Evolutionary conservation across 2,113 vertebrate species (phyloP).

Genomic region (Paedocypris sp.): DNA sequence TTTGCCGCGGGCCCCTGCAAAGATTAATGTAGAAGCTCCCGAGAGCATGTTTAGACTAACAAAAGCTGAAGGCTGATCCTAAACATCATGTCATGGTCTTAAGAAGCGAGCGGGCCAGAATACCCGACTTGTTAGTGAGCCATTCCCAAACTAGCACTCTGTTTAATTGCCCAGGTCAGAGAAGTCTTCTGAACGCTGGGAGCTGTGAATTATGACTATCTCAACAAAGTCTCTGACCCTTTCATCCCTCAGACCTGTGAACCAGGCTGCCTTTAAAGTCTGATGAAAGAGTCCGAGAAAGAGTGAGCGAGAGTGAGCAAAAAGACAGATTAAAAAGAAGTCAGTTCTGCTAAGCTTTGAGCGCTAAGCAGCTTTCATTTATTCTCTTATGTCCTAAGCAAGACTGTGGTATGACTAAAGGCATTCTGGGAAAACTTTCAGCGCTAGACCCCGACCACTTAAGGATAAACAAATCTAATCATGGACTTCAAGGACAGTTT

Average conservation of each 20-base stretch:
- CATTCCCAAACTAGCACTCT: neutral
- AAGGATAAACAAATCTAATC: slow-evolving; percentile 7
- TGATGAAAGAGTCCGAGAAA: slow-evolving; percentile 14
- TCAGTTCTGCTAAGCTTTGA: slow-evolving; percentile 25
- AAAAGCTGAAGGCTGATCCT: slow-evolving; percentile 4
- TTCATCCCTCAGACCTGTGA: slow-evolving; percentile 30
- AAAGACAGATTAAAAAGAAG: slow-evolving; percentile 34
- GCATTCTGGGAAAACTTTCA: slow-evolving; percentile 10
- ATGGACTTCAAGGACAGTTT: slow-evolving; percentile 17
- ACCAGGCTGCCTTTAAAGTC: slow-evolving; percentile 26
- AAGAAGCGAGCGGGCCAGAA: neutral
- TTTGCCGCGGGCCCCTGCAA: slow-evolving; percentile 22
- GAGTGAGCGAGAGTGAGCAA: neutral
- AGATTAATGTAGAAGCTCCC: slow-evolving; percentile 8
- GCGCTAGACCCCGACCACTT: neutral
- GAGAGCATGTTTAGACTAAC: slow-evolving; percentile 10
- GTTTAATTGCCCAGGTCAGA: slow-evolving; percentile 1
- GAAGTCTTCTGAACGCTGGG: neutral
- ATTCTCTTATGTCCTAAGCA: slow-evolving; percentile 24
- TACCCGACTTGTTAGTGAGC: neutral
- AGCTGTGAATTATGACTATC: slow-evolving; percentile 13
- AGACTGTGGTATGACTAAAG: slow-evolving; percentile 23
- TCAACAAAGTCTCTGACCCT: slow-evolving; percentile 5
- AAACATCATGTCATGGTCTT: slow-evolving; percentile 11
- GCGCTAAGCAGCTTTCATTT: slow-evolving; percentile 27